Base-by-base conservation (phyloP, 2,888 invertebrate species). In the Camponotus fellah region DNA sequence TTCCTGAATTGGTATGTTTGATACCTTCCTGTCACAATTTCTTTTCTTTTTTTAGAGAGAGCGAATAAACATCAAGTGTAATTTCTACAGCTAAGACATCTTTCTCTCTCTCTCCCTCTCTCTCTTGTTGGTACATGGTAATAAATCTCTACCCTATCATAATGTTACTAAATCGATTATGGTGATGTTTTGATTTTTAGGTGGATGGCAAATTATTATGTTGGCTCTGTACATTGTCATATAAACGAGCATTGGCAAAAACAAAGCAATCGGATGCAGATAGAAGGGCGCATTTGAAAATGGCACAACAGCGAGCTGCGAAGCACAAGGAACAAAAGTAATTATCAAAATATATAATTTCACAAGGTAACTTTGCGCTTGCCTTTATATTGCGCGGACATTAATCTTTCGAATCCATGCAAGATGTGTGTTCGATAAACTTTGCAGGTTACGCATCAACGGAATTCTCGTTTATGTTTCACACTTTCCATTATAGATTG, bases 151-250 rank as follows among this genome's bases (percentile, higher is more conserved):
- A 56, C 6, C 60, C 68, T 66, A 40, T 6, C n/a, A 21, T 79
- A 83, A 83, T 79, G 34, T 3, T 74, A 60, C 62, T 85, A 75
- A 84, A 82, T 56, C 3, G 26, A 17, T 82, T 82, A 86, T 71
- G 46, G 32, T 79, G 65, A 72, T 82, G 34, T 82, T 86, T 71
- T 40, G 58, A 21, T 86, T 85, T 86, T 86, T 95, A 99, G 99
- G 97, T 99, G 88, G 99, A 99, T 95, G 99, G 99, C 5, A 99
- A 99, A 95, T 95, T 99, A 84, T 96, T 99, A 46, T 99, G 99
- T 95, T 99, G 99, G 99, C 96, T 99, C 84, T 99, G 99, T 95
- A 99, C 99, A 21, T 96, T 98, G 91, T 98, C 99, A 0, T 98
- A 98, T 95, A 99, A 99, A 95, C 96, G 99, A 91, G 99, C 99